These are phyloP conservation scores for Nematolebias whitei DNA, from an alignment of 2,113 vertebrate genomes.

Conservation along the genomic window DNA sequence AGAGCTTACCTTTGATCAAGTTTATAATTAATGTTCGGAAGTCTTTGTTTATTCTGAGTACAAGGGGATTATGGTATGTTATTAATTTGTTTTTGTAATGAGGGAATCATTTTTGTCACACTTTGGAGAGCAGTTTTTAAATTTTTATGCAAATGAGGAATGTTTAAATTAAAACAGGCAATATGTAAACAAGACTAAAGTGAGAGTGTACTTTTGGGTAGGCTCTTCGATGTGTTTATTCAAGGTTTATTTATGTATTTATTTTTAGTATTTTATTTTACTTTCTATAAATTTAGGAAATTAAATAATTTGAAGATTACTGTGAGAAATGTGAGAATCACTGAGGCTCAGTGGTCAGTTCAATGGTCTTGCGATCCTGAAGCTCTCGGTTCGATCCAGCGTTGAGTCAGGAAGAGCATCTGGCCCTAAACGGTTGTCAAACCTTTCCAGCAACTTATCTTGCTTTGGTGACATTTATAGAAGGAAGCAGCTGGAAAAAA, in stretches of 20 bases:
- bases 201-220: background rate
- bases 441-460: too few relatives aligned
- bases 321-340: too few relatives aligned
- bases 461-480: too few relatives aligned
- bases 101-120: background rate
- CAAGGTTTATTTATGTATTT: background rate
- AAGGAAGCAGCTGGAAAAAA: too few relatives aligned
- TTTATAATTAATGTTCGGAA: background rate
- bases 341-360: too few relatives aligned
- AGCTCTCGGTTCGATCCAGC: too few relatives aligned
- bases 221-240: background rate
- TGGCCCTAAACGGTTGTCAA: too few relatives aligned
- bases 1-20: background rate
- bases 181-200: background rate
- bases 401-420: too few relatives aligned
- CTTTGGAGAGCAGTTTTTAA: background rate
- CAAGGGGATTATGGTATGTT: background rate
- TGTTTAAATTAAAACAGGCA: background rate
- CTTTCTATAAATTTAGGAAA: too few relatives aligned
- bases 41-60: background rate
- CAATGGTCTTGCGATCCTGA: too few relatives aligned
- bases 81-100: background rate
- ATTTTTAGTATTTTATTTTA: too few relatives aligned
- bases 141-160: background rate
- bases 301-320: too few relatives aligned